Conservation (phyloP, 2,113 vertebrate genomes). For the Sisor rabdophorus region DNA sequence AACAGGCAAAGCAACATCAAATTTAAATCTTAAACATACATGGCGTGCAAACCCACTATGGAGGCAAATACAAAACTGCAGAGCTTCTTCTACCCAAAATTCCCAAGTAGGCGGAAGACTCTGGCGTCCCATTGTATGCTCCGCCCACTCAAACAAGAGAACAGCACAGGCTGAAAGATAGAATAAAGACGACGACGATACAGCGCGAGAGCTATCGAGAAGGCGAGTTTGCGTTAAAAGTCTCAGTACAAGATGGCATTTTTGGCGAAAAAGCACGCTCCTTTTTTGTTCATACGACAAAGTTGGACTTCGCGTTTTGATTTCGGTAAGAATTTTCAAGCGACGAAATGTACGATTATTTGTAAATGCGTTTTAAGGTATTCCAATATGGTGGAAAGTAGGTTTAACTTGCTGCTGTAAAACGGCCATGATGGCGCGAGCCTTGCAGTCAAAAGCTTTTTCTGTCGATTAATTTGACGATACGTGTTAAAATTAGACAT, state of each 20-base stretch:
- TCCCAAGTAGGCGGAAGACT: slow-evolving; percentile 63
- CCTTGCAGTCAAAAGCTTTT: slow-evolving; percentile 44
- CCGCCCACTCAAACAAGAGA: slow-evolving; percentile 63
- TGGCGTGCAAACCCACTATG: background rate
- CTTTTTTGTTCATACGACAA: slow-evolving; percentile 43
- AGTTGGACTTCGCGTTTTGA: slow-evolving; percentile 41
- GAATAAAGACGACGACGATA: slow-evolving; percentile 56
- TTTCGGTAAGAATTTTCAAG: slow-evolving; percentile 64
- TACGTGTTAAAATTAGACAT: too few species aligned
- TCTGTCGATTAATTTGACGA: background rate
- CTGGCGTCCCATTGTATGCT: slow-evolving; percentile 65
- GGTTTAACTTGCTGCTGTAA: slow-evolving; percentile 63
- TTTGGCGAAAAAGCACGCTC: slow-evolving; percentile 26
- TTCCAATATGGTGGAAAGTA: slow-evolving; percentile 75
- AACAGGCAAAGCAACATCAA: too few species aligned
- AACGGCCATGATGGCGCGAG: slow-evolving; percentile 72
- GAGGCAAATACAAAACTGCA: slow-evolving; percentile 1
- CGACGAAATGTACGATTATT: slow-evolving; percentile 34
- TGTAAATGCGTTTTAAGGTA: slow-evolving; percentile 36
- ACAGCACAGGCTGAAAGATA: slow-evolving; percentile 53
- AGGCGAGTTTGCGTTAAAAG: slow-evolving; percentile 44
- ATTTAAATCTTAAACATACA: too few species aligned
- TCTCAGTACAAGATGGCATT: too few species aligned
- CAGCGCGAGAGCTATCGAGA: slow-evolving; percentile 21
- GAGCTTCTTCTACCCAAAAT: slow-evolving; percentile 53